phyloP scores from a whole-genome alignment of 37 sponge, comb jelly and placozoan species.

The Bolinopsis microptera region DNA sequence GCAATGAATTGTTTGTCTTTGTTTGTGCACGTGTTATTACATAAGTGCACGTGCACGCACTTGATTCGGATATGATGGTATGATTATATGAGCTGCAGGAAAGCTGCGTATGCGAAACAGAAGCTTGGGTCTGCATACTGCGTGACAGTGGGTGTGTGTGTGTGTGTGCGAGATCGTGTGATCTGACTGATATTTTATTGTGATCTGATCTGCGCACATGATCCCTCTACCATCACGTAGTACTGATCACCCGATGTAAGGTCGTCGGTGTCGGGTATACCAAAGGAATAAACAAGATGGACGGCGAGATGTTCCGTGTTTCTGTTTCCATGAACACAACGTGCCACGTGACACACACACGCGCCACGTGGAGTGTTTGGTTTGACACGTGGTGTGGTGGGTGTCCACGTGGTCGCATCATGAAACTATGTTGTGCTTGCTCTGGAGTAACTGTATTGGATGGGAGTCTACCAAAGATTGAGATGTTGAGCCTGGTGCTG shows the following conservation, averaged over 20 bases:
- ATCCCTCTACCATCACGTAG: not conserved
- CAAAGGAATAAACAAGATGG: not conserved
- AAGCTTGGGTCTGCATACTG: not conserved
- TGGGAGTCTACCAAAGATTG: not conserved
- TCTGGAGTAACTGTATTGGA: not conserved
- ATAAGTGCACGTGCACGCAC: not conserved
- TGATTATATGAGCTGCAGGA: not conserved
- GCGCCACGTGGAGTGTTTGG: not conserved
- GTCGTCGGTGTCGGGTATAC: not conserved
- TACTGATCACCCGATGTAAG: not conserved
- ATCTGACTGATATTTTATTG: too few species aligned
- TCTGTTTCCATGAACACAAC: not conserved
- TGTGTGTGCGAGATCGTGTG: too few species aligned
- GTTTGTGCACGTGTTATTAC: not conserved
- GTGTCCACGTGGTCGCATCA: too few species aligned
- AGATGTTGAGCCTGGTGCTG: not conserved
- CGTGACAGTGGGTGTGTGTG: not conserved
- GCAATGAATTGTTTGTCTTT: not conserved
- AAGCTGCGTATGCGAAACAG: not conserved
- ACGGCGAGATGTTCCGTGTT: not conserved
- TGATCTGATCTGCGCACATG: too few species aligned
- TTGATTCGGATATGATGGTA: not conserved
- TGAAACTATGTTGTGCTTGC: not conserved
- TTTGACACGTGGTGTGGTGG: not conserved
- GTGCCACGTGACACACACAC: not conserved